These are phyloP conservation scores for Actenoides hombroni DNA, from an alignment of 2,113 vertebrate genomes.

Conservation along the genomic window DNA sequence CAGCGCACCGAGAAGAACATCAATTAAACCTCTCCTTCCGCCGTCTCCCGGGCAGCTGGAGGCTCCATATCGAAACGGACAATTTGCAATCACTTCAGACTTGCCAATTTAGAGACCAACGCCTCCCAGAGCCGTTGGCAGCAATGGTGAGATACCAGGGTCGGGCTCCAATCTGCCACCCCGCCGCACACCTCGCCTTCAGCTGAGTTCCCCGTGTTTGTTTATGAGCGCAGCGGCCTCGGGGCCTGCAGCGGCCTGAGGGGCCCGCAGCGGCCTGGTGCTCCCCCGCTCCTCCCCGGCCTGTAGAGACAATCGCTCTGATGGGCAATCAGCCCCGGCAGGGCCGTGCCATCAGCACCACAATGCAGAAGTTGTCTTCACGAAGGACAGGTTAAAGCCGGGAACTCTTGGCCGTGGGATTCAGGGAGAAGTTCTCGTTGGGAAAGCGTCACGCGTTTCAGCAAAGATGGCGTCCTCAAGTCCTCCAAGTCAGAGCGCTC, in stretches of 20 bases:
- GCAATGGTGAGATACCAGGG: background rate
- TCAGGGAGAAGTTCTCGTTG: background rate
- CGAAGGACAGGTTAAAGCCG: background rate
- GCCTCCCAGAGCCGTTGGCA: background rate
- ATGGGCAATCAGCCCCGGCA: background rate
- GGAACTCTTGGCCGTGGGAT: background rate
- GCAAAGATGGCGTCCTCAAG: background rate
- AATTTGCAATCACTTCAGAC: background rate
- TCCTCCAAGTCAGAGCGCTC: background rate
- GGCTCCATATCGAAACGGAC: background rate
- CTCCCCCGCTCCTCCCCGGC: background rate
- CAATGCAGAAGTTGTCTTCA: background rate
- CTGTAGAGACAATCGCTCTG: background rate
- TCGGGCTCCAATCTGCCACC: background rate
- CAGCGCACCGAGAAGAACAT: background rate
- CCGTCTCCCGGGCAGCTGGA: background rate
- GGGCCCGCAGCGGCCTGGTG: background rate
- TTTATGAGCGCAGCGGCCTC: background rate
- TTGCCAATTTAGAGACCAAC: background rate
- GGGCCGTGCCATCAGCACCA: background rate
- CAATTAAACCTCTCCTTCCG: background rate
- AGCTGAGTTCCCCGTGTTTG: background rate
- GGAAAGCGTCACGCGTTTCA: background rate
- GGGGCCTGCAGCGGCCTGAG: background rate
- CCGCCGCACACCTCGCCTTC: background rate